Evolutionary conservation across 2,888 invertebrate species (phyloP).

Genomic region (Psococerastis gibbosa): DNA sequence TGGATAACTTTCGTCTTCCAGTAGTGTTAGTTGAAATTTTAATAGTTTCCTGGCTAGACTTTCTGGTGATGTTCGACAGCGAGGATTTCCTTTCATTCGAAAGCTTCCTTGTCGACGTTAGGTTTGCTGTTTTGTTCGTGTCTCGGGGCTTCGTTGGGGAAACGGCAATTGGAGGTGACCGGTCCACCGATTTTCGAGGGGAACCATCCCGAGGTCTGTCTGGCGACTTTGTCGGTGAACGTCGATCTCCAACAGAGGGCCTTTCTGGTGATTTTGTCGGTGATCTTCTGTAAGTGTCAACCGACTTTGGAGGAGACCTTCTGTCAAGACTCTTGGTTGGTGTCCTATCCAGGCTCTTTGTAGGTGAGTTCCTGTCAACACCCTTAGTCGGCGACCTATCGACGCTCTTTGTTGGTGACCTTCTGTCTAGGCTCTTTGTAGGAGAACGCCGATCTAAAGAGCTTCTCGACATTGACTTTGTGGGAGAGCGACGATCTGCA

Average conservation of each 20-base stretch:
- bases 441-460: slow-evolving; percentile 17
- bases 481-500: slow-evolving; percentile 15
- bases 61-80: slow-evolving; percentile 9
- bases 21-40: too few relatives aligned
- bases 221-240: not conserved
- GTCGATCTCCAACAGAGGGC: not conserved
- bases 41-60: slow-evolving; percentile 15
- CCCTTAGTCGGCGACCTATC: slow-evolving; percentile 12
- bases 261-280: not conserved
- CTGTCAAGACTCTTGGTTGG: slow-evolving; percentile 9
- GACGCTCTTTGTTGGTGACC: not conserved
- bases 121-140: too few relatives aligned
- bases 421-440: slow-evolving; percentile 13
- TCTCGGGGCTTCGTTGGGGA: slow-evolving; percentile 4
- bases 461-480: slow-evolving; percentile 7
- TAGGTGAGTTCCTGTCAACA: not conserved
- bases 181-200: not conserved
- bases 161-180: not conserved
- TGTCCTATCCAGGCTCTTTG: not conserved
- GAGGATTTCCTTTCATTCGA: slow-evolving; percentile 4
- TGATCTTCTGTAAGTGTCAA: not conserved
- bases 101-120: not conserved
- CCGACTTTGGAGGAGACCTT: slow-evolving; percentile 1
- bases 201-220: too few relatives aligned
- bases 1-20: slow-evolving; percentile 17